phyloP scores from a whole-genome alignment of 2,888 invertebrate species.

The Eupithecia vulgata region DNA sequence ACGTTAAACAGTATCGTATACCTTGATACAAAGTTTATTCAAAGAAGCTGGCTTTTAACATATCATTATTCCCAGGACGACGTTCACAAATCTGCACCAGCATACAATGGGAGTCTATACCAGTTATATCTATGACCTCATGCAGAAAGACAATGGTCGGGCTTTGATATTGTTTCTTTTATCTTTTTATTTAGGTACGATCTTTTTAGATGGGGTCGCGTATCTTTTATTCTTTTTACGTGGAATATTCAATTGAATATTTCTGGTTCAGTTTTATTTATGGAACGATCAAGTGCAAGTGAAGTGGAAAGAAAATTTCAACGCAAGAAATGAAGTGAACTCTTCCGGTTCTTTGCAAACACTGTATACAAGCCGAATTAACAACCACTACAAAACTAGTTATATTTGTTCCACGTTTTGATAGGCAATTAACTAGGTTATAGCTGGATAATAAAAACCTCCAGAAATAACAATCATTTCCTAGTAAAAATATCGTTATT shows the following conservation, averaged over 20 bases:
- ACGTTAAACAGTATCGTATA: conserved; percentile 12
- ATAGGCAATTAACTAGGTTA: conserved; percentile 32
- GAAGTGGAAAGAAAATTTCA: neutral
- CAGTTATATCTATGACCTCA: conserved; percentile 45
- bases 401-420: conserved; percentile 21
- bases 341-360: conserved; percentile 5
- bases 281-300: neutral
- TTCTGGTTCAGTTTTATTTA: neutral
- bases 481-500: neutral
- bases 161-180: conserved; percentile 41
- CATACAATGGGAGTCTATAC: conserved; percentile 62
- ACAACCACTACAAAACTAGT: conserved; percentile 20
- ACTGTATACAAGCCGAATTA: conserved; percentile 19
- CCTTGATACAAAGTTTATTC: conserved; percentile 46
- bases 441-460: conserved; percentile 17
- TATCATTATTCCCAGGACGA: conserved; percentile 63
- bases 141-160: conserved; percentile 64
- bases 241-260: no score
- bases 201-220: conserved; percentile 7
- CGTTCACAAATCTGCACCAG: conserved; percentile 64
- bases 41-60: conserved; percentile 60
- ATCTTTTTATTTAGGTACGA: conserved; percentile 39
- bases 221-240: conserved; percentile 12
- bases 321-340: neutral
- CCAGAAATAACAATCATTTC: neutral